Conservation (phyloP, 53 echinoderm and acorn worm species). For the Paelopatides confundens region DNA sequence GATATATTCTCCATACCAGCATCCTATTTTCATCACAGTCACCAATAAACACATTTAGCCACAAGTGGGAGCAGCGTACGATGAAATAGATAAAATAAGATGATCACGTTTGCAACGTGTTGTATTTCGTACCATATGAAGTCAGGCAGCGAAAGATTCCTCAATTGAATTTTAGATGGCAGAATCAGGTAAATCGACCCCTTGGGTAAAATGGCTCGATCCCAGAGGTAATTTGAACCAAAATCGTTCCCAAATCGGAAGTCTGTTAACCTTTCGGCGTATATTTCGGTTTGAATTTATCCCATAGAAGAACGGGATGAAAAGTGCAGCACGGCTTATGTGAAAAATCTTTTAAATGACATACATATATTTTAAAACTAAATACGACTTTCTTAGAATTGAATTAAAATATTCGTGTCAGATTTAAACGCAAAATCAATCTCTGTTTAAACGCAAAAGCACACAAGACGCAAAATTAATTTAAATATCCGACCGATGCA, state of each 20-base stretch:
- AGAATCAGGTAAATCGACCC: conserved; percentile 21
- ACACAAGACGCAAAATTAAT: no score
- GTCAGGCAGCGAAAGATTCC: neutral
- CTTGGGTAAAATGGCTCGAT: conserved; percentile 14
- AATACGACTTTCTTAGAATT: no score
- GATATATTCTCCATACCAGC: no score
- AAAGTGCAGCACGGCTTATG: no score
- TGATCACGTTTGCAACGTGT: neutral
- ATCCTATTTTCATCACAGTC: no score
- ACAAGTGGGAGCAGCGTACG: neutral
- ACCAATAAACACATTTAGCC: neutral
- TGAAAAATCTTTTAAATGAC: no score
- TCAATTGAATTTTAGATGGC: conserved; percentile 22
- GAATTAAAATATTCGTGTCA: no score
- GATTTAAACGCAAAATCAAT: no score
- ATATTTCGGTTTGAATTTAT: neutral
- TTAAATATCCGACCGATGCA: no score
- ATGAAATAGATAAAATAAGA: neutral
- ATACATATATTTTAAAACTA: no score
- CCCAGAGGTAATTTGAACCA: neutral
- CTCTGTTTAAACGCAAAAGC: no score
- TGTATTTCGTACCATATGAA: neutral
- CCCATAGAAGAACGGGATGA: neutral
- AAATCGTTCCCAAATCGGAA: conserved; percentile 17
- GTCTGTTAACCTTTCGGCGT: conserved; percentile 6